These are phyloP conservation scores for Daktulosphaira vitifoliae DNA, from an alignment of 1,140 invertebrate species.

Conservation along the genomic window DNA sequence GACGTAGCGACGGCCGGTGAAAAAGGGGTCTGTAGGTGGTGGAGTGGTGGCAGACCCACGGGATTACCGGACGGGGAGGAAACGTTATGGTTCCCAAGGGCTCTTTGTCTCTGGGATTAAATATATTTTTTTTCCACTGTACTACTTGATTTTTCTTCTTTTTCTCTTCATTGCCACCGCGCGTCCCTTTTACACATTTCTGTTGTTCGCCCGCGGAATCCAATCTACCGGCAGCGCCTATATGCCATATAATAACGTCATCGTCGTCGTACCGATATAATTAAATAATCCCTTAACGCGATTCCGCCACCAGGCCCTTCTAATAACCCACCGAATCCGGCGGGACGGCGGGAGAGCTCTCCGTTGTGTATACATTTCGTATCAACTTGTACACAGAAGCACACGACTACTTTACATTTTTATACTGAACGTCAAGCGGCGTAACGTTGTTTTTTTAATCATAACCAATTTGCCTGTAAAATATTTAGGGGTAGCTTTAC, in stretches of 20 bases:
- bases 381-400: conserved; percentile 26
- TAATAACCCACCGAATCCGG: conserved; percentile 10
- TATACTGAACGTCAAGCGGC: neutral
- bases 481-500: neutral
- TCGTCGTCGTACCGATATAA: conserved; percentile 21
- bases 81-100: conserved; percentile 33
- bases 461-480: conserved; percentile 20
- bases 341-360: neutral
- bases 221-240: conserved; percentile 18
- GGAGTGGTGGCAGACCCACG: neutral
- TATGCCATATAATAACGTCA: conserved; percentile 24
- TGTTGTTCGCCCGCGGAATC: conserved; percentile 3
- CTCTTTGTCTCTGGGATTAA: conserved; percentile 33
- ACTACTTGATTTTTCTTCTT: conserved; percentile 28
- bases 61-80: conserved; percentile 23
- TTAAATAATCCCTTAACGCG: conserved; percentile 33
- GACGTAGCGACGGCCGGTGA: neutral
- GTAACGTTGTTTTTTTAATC: conserved; percentile 28
- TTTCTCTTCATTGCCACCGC: neutral
- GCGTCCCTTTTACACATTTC: neutral
- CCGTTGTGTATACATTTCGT: neutral
- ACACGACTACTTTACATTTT: conserved; percentile 28
- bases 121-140: conserved; percentile 17
- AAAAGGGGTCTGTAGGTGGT: neutral
- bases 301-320: conserved; percentile 15